Evolutionary conservation across 2,113 vertebrate genomes (phyloP).

Genomic region (Brachirus orientalis): DNA sequence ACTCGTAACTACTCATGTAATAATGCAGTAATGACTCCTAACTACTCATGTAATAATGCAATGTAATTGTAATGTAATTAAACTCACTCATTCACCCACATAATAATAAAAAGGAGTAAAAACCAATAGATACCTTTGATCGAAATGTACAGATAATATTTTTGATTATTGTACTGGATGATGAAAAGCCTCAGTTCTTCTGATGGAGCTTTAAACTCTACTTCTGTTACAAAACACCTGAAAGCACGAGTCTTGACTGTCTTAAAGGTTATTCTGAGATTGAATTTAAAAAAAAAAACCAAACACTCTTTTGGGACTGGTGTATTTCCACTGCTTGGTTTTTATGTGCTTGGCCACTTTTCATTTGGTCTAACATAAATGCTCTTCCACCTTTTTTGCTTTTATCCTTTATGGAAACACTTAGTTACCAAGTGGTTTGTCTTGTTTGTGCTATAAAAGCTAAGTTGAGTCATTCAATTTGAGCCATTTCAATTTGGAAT

Average conservation of each 20-base stretch:
- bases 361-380: background rate
- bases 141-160: no score
- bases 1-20: no score
- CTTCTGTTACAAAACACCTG: background rate
- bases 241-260: background rate
- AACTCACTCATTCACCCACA: no score
- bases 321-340: conserved; percentile 1
- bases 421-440: conserved; percentile 1
- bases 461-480: background rate
- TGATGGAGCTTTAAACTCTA: no score
- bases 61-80: no score
- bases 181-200: no score
- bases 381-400: background rate
- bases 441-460: background rate
- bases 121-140: no score
- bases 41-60: no score
- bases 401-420: conserved; percentile 7
- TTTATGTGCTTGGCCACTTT: conserved; percentile 5
- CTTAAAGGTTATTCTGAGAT: background rate
- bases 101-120: no score
- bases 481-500: background rate
- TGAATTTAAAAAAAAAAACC: background rate
- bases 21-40: no score
- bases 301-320: background rate
- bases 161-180: no score